Percentiles rank a stretch among this genome's conserved stretches.
phyloP scores from a whole-genome alignment of 2,888 invertebrate genomes.

The Nomada ferruginata region DNA sequence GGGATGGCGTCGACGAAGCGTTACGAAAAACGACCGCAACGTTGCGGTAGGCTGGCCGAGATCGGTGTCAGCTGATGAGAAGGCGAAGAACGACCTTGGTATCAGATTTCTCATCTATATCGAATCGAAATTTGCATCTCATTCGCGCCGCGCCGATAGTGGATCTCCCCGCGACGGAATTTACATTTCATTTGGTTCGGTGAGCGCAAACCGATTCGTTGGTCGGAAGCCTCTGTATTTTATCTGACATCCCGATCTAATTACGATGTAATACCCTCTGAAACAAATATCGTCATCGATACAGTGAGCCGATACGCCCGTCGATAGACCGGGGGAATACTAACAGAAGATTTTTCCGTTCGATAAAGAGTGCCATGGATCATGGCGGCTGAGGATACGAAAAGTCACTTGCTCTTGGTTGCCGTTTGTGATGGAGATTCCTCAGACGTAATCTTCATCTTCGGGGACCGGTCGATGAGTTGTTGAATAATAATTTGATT shows the following conservation, averaged over 20 bases:
- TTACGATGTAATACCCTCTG: conserved; percentile 39
- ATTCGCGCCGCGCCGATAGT: conserved; percentile 24
- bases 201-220: neutral
- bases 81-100: conserved; percentile 54
- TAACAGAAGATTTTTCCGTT: conserved; percentile 21
- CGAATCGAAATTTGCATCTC: conserved; percentile 51
- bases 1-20: conserved; percentile 38
- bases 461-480: neutral
- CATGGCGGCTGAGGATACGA: neutral
- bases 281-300: conserved; percentile 45
- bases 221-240: neutral
- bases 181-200: conserved; percentile 30
- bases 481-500: conserved; percentile 9
- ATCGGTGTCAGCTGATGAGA: conserved; percentile 57
- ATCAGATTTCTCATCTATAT: conserved; percentile 49
- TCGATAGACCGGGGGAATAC: neutral
- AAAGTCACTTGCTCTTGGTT: neutral
- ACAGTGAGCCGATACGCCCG: neutral
- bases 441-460: neutral
- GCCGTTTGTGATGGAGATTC: neutral
- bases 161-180: conserved; percentile 24
- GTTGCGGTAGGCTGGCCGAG: conserved; percentile 46
- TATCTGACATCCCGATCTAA: conserved; percentile 44
- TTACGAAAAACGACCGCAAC: conserved; percentile 46
- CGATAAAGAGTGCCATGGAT: conserved; percentile 10